A percentile compares a stretch with the other conserved stretches of the same genome.
phyloP scores from a whole-genome alignment of 2,797 vertebrate genomes.

The Lacerta agilis region DNA sequence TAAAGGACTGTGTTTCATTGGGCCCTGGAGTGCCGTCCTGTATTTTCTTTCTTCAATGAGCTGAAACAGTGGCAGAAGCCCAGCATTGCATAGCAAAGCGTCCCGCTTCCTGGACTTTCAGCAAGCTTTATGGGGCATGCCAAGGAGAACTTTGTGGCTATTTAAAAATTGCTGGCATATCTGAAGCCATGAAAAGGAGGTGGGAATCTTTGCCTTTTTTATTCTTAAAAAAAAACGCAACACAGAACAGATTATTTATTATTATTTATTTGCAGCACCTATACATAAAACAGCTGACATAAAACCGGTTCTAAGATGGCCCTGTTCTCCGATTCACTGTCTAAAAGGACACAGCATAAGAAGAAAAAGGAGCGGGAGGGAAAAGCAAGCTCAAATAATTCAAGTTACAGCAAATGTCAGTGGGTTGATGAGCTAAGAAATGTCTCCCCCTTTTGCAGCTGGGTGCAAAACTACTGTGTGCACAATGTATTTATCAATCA shows the following conservation, averaged over 20 bases:
- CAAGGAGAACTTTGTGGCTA: neutral
- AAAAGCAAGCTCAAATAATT: no score
- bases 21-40: neutral
- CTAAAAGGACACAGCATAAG: no score
- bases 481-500: neutral
- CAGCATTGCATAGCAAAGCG: neutral
- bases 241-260: neutral
- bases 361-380: no score
- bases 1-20: conserved; percentile 5
- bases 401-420: no score
- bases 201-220: neutral
- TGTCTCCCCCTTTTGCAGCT: neutral
- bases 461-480: neutral
- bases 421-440: neutral
- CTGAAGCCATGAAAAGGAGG: neutral
- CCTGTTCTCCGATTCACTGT: no score
- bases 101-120: neutral
- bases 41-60: conserved; percentile 9
- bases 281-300: no score
- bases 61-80: conserved; percentile 14
- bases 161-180: neutral
- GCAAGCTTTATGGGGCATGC: neutral
- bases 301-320: no score
- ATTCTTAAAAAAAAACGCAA: no score
- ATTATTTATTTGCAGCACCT: no score